phyloP scores from a whole-genome alignment of 2,888 invertebrate genomes.

The Colletes collaris region DNA sequence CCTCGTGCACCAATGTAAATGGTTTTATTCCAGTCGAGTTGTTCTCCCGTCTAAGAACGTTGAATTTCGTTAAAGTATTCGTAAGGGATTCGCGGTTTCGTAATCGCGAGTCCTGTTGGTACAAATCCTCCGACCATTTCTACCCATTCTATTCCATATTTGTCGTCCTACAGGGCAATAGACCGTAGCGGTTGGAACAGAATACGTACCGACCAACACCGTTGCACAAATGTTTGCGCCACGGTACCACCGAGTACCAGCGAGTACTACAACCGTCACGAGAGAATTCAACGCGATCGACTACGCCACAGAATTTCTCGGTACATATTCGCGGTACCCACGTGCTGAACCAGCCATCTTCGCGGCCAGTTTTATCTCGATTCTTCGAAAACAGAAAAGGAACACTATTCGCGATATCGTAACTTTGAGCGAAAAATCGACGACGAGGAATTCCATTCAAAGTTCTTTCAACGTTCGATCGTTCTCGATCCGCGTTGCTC shows the following conservation, averaged over 20 bases:
- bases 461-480: too few relatives aligned
- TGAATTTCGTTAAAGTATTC: conserved; percentile 4
- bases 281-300: conserved; percentile 36
- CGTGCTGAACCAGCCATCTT: conserved; percentile 53
- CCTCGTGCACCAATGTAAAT: conserved; percentile 27
- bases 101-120: neutral
- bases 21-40: neutral
- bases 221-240: conserved; percentile 52
- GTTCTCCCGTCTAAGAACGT: neutral
- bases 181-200: conserved; percentile 52
- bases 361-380: conserved; percentile 29
- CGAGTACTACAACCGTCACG: conserved; percentile 38
- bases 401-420: conserved; percentile 7
- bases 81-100: neutral
- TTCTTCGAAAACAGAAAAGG: conserved; percentile 24
- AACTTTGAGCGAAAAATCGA: neutral
- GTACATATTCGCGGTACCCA: conserved; percentile 17
- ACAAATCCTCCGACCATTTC: conserved; percentile 25
- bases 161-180: conserved; percentile 57
- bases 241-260: conserved; percentile 69
- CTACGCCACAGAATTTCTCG: conserved; percentile 19
- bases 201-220: conserved; percentile 46
- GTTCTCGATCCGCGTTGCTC: neutral
- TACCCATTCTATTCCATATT: conserved; percentile 56
- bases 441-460: neutral